phyloP scores from a whole-genome alignment of 2,797 vertebrate species.

The Gymnodraco acuticeps region DNA sequence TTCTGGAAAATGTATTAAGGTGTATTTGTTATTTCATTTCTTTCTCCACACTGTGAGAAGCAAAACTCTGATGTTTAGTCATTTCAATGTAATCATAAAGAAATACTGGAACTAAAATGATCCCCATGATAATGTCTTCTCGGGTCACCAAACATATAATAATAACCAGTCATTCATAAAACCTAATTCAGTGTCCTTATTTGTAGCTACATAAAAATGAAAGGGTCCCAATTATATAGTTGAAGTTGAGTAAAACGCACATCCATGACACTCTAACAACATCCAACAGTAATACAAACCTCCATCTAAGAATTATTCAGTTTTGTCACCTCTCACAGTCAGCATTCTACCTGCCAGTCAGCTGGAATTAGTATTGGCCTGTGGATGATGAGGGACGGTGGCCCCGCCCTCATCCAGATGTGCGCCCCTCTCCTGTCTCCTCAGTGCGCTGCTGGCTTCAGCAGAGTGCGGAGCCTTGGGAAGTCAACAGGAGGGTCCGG shows the following conservation, averaged over 20 bases:
- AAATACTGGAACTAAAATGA: background rate
- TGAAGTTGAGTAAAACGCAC: background rate
- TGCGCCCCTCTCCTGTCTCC: slow-evolving; percentile 51
- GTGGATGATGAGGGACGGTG: slow-evolving; percentile 34
- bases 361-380: slow-evolving; percentile 52
- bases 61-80: background rate
- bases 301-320: background rate
- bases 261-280: background rate
- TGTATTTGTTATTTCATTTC: background rate
- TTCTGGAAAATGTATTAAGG: background rate
- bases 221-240: too few species aligned
- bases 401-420: slow-evolving; percentile 79
- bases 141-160: background rate
- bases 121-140: background rate
- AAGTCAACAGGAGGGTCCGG: slow-evolving; percentile 63
- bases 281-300: background rate
- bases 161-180: background rate
- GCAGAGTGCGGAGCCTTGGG: slow-evolving; percentile 57
- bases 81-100: background rate
- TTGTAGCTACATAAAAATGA: background rate
- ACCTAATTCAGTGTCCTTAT: background rate
- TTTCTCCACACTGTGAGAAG: background rate
- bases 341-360: slow-evolving; percentile 44
- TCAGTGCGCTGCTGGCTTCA: slow-evolving; percentile 58
- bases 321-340: background rate